Evolutionary conservation across 2,797 vertebrate genomes (phyloP).

Genomic region (Hyperoplus lanceolatus): DNA sequence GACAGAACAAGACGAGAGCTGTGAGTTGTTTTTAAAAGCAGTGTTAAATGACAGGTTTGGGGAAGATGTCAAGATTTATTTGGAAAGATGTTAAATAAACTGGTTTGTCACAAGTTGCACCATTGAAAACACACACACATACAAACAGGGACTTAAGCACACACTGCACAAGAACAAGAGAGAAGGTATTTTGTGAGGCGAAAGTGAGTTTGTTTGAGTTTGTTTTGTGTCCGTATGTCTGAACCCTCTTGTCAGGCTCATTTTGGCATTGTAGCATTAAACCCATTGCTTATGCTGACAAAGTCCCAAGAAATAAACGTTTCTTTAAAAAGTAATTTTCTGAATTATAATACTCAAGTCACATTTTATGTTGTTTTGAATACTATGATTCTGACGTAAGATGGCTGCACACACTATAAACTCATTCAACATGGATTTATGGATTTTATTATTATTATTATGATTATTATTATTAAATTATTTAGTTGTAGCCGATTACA

Average conservation of each 20-base stretch:
- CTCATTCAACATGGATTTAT: not conserved
- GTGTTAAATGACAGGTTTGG: conserved; percentile 25
- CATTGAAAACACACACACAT: conserved; percentile 6
- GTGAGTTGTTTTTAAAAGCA: conserved; percentile 10
- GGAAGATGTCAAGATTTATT: conserved; percentile 47
- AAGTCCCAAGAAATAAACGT: not conserved
- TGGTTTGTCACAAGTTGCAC: conserved; percentile 38
- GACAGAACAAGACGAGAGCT: conserved; percentile 25
- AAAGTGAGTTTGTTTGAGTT: not conserved
- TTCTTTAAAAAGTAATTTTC: not conserved
- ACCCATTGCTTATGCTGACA: not conserved
- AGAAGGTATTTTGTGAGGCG: not conserved
- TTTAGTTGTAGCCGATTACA: no score
- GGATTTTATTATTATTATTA: no score
- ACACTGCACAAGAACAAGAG: conserved; percentile 6
- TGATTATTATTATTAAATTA: no score
- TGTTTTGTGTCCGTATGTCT: not conserved
- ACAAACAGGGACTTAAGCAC: not conserved
- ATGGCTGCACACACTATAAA: not conserved
- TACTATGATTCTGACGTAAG: not conserved
- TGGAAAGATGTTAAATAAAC: conserved; percentile 25
- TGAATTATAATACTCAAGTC: not conserved
- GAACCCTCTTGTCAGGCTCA: not conserved
- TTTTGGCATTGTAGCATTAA: not conserved
- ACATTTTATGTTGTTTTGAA: not conserved